These are phyloP conservation scores for Sebastes kiyomatsui DNA, from an alignment of 2,797 vertebrate species.

Conservation along the genomic window DNA sequence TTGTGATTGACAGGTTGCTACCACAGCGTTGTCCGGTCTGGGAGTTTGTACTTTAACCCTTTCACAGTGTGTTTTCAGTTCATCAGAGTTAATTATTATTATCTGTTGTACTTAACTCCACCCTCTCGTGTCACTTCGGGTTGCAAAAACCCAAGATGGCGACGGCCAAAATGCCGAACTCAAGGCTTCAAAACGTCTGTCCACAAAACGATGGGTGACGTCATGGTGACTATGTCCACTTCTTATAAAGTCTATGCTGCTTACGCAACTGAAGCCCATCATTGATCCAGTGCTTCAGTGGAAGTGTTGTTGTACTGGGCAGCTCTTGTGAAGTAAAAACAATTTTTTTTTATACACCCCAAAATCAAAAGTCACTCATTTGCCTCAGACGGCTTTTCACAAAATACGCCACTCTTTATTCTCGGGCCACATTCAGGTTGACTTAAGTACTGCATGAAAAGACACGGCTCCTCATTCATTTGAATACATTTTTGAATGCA, in stretches of 20 bases:
- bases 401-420: not conserved
- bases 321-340: not conserved
- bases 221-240: too few relatives aligned
- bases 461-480: not conserved
- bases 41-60: too few relatives aligned
- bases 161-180: too few relatives aligned
- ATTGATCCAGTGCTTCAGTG: not conserved
- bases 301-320: not conserved
- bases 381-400: not conserved
- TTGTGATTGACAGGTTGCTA: too few relatives aligned
- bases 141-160: accelerated
- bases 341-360: not conserved
- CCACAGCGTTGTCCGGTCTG: too few relatives aligned
- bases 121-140: too few relatives aligned
- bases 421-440: not conserved
- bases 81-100: too few relatives aligned
- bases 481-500: not conserved
- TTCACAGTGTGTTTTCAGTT: too few relatives aligned
- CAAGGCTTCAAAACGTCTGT: too few relatives aligned
- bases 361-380: not conserved
- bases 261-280: not conserved
- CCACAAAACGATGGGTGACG: too few relatives aligned
- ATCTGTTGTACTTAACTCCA: too few relatives aligned
- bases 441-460: not conserved
- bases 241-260: not conserved